phyloP scores from a whole-genome alignment of 2,888 invertebrate species.

The Tenthredo livida region DNA sequence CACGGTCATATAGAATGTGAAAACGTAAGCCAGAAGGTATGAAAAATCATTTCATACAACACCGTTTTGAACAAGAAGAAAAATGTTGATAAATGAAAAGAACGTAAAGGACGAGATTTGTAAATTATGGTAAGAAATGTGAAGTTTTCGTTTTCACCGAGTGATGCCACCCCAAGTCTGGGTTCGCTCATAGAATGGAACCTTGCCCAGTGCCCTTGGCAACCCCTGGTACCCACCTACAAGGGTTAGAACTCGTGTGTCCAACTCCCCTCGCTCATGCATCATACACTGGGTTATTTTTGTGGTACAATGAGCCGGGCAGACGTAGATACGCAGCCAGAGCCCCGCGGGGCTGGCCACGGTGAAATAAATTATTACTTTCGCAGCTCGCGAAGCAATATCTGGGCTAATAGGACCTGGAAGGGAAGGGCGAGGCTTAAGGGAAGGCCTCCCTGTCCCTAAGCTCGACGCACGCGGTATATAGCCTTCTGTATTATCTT shows the following conservation, averaged over 20 bases:
- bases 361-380: constrained; percentile 72
- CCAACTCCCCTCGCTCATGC: constrained; percentile 69
- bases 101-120: not conserved
- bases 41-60: too few relatives aligned
- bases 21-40: not conserved
- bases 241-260: constrained; percentile 38
- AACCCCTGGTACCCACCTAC: constrained; percentile 60
- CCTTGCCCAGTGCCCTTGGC: constrained; percentile 66
- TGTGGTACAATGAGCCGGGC: constrained; percentile 71
- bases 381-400: constrained; percentile 70
- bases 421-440: constrained; percentile 31
- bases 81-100: not conserved
- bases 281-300: constrained; percentile 75
- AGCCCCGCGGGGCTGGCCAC: constrained; percentile 55
- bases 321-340: constrained; percentile 60
- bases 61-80: too few relatives aligned
- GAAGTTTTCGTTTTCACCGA: not conserved
- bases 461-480: constrained; percentile 11
- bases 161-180: constrained; percentile 26
- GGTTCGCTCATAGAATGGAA: constrained; percentile 32
- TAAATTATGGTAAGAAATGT: not conserved
- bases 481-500: constrained; percentile 33
- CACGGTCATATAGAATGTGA: not conserved
- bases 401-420: constrained; percentile 70
- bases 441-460: constrained; percentile 25